Conservation (phyloP, 2,888 invertebrate genomes). For the Lypha dubia region DNA sequence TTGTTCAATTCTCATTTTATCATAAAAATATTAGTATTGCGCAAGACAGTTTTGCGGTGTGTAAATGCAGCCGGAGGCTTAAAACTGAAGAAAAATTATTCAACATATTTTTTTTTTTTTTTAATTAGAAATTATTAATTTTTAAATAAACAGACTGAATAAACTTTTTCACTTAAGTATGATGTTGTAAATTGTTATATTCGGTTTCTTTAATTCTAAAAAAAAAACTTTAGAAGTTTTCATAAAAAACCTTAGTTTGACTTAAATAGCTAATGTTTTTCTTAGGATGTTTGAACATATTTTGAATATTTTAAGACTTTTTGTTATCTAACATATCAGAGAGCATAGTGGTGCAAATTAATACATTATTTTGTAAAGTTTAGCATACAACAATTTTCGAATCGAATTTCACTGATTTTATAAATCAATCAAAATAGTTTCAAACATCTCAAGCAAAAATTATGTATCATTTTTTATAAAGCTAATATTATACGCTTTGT, state of each 20-base stretch:
- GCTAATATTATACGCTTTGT: conserved; percentile 52
- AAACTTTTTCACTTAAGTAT: conserved; percentile 46
- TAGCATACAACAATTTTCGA: too few species aligned
- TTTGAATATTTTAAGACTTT: neutral
- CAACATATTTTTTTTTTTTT: neutral
- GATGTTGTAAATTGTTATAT: neutral
- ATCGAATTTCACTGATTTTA: neutral
- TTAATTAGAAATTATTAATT: neutral
- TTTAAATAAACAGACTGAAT: conserved; percentile 13
- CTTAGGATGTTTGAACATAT: conserved; percentile 22
- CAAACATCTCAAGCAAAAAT: conserved; percentile 11
- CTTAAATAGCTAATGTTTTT: conserved; percentile 45
- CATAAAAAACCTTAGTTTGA: conserved; percentile 34
- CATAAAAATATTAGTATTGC: too few species aligned
- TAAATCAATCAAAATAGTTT: neutral
- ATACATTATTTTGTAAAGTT: neutral
- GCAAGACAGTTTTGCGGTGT: neutral
- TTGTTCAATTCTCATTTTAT: neutral
- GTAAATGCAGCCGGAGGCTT: neutral
- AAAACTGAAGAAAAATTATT: neutral
- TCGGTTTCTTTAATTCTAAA: conserved; percentile 19
- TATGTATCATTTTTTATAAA: conserved; percentile 41
- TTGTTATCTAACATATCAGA: neutral
- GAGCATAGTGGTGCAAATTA: neutral
- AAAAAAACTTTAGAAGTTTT: conserved; percentile 54